Evolutionary conservation across 1,140 invertebrate genomes (phyloP), one percentile per base, ranked within the genome.

Genomic region (Solenopsis fugax): DNA sequence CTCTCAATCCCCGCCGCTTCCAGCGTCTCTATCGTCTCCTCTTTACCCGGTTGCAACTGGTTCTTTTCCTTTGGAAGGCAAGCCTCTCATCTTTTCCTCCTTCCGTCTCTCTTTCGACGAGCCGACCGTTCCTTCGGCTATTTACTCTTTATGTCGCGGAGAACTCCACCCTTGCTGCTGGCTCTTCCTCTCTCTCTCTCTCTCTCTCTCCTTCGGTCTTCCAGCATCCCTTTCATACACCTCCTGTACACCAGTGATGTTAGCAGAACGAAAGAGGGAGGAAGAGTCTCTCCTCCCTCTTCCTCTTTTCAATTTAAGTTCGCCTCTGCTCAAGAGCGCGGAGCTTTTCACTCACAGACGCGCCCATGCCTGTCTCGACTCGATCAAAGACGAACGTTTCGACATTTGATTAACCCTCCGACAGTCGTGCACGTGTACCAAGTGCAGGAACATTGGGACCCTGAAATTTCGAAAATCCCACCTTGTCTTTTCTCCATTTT

Each of bases 251-350:
- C 86, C 87, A 76, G 87, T 29, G 65, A 69, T 69, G 65, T 50
- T 67, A 45, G 64, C 45, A 29, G 41, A 69, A 50, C 45, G 65
- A 69, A 50, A 24, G 65, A 69, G 45, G 41, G 3, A 69, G 41
- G 41, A 69, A 50, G 65, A 69, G 21, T 2, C 41, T 50, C 16
- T 50, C 65, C 41, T 69, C 65, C 45, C 21, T 69, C 65, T 69
- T 69, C 65, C 65, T 69, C 41, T 88, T 91, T 92, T 92, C 92
- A 90, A 93, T 92, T 92, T 91, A 92, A 92, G 85, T 93, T 92
- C 87, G 87, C 50, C 87, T 85, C 67, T 45, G 71, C 77, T 77
- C 76, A 76, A 77, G 54, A 88, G 76, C 58, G 18, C 41, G 37
- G 60, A 80, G 64, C 91, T 91, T 92, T 92, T 90, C 87, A 77